These are phyloP conservation scores for Phataginus tetradactyla DNA, from an alignment of 2,797 vertebrate species.

Conservation along the genomic window DNA sequence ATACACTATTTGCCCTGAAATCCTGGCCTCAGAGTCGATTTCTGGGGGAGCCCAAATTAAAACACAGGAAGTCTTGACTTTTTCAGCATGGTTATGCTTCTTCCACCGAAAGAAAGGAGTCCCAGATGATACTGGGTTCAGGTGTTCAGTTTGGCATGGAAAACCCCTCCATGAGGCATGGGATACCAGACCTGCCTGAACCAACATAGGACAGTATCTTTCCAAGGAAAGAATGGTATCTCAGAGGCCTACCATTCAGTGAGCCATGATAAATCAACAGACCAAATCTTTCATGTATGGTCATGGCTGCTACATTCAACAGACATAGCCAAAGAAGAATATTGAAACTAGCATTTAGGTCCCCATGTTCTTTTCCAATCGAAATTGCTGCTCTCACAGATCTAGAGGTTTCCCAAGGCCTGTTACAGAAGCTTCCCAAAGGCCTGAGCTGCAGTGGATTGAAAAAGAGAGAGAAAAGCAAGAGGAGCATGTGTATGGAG, in stretches of 20 bases:
- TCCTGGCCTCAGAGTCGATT: neutral
- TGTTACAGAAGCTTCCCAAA: constrained; percentile 43
- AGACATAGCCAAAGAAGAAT: constrained; percentile 27
- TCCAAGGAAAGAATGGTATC: neutral
- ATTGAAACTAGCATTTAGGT: constrained; percentile 37
- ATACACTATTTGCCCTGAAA: constrained; percentile 18
- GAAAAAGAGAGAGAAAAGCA: constrained; percentile 46
- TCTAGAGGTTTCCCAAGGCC: constrained; percentile 15
- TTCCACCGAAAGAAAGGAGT: neutral
- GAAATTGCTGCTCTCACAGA: constrained; percentile 27
- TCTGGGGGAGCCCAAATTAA: neutral
- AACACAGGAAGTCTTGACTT: neutral
- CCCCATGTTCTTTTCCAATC: neutral
- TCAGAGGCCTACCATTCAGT: neutral
- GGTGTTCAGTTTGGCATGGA: neutral
- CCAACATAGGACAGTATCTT: neutral
- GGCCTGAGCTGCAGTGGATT: neutral
- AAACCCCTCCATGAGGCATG: neutral
- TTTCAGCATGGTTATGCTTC: constrained; percentile 1
- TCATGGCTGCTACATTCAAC: neutral
- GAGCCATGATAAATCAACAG: neutral
- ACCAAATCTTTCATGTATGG: neutral
- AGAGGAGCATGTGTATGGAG: neutral
- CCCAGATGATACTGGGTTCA: neutral
- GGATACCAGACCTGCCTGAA: neutral